Conservation (phyloP, 2,113 vertebrate genomes). For the Fulmarus glacialis region DNA sequence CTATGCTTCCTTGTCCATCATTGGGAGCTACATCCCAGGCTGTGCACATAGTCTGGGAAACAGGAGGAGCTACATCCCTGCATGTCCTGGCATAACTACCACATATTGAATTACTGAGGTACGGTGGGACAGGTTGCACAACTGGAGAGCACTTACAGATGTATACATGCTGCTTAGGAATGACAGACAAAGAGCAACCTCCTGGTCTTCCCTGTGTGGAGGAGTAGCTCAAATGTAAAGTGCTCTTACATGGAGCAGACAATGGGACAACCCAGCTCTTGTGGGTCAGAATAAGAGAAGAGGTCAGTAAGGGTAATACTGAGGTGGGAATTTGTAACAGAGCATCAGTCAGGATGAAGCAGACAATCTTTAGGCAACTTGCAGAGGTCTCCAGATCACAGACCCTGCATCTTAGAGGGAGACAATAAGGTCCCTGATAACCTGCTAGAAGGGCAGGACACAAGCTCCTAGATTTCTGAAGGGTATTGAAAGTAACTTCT, state of each 20-base stretch:
- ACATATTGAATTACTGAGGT: accelerated
- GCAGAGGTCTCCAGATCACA: background rate
- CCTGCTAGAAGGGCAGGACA: background rate
- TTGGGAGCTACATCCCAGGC: background rate
- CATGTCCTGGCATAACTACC: background rate
- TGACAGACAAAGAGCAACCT: background rate
- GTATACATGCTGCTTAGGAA: background rate
- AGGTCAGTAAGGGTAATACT: background rate
- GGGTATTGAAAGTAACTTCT: background rate
- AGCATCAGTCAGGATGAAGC: background rate
- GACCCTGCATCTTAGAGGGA: background rate
- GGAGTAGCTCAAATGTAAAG: background rate
- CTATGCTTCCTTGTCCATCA: background rate
- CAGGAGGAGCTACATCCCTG: background rate
- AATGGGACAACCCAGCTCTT: background rate
- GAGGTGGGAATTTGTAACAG: background rate
- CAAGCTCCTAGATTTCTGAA: background rate
- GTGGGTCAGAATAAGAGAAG: background rate
- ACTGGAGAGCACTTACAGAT: background rate
- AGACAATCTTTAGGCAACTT: background rate
- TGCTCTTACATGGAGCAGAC: background rate
- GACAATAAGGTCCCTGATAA: background rate
- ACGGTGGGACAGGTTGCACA: background rate
- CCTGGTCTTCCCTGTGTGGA: background rate
- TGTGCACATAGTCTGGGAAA: background rate